These are phyloP conservation scores for Microctonus hyperodae DNA, from an alignment of 2,888 invertebrate genomes.

Conservation along the genomic window DNA sequence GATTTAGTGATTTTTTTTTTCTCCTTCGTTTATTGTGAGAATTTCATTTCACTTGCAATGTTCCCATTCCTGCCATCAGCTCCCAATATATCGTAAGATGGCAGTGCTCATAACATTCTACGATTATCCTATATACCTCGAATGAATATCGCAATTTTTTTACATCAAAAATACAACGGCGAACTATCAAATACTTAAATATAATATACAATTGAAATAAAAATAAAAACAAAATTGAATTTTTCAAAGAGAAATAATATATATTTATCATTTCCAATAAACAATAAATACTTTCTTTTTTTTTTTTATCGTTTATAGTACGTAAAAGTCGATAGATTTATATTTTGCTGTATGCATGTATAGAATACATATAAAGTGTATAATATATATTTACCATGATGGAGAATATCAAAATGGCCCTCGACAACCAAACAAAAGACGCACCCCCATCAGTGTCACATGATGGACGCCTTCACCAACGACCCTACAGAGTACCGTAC, in stretches of 20 bases:
- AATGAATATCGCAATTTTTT: not conserved
- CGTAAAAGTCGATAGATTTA: not conserved
- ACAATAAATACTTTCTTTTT: not conserved
- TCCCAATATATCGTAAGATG: constrained; percentile 15
- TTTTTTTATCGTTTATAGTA: not conserved
- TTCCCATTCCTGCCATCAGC: not conserved
- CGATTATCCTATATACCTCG: constrained; percentile 24
- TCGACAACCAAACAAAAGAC: constrained; percentile 54
- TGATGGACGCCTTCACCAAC: constrained; percentile 66
- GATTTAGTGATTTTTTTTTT: constrained; percentile 32
- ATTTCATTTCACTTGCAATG: constrained; percentile 18
- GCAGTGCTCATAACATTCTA: constrained; percentile 34
- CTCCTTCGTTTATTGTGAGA: constrained; percentile 32
- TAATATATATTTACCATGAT: constrained; percentile 14
- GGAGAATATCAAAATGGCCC: constrained; percentile 33
- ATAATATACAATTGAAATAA: not conserved
- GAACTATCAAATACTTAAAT: not conserved
- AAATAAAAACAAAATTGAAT: not conserved
- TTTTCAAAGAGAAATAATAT: not conserved
- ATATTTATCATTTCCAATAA: not conserved
- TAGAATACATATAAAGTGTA: no score
- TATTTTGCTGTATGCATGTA: constrained; percentile 8
- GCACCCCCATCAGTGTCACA: constrained; percentile 59
- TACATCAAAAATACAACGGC: not conserved
- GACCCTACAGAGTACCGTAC: constrained; percentile 65